Evolutionary conservation across 2,113 vertebrate genomes (phyloP).

Genomic region (Callaeas wilsoni): DNA sequence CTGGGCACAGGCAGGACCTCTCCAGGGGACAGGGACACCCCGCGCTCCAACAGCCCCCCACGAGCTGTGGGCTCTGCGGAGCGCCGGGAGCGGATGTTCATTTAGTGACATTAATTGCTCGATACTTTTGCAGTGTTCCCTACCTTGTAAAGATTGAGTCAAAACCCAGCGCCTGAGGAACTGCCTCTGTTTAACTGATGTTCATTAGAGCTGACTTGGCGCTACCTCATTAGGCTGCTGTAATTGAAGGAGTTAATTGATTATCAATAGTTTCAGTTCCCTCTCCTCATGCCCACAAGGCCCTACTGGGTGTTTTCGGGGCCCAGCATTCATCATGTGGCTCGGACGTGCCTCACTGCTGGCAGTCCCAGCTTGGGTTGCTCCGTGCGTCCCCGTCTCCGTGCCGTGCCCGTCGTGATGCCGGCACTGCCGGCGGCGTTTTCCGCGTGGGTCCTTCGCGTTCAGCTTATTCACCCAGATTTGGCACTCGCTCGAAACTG

Average conservation of each 20-base stretch:
- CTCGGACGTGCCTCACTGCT: background rate
- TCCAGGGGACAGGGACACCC: rapidly evolving
- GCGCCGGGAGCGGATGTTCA: background rate
- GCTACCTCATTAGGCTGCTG: conserved; percentile 49
- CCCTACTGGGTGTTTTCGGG: background rate
- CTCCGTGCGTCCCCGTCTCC: rapidly evolving
- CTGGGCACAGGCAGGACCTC: background rate
- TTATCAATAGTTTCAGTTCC: conserved; percentile 52
- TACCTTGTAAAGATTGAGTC: conserved; percentile 24
- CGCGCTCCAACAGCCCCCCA: rapidly evolving
- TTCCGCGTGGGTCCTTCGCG: background rate
- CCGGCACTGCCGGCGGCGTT: rapidly evolving
- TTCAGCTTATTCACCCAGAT: background rate
- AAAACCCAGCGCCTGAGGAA: conserved; percentile 7
- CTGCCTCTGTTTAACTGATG: conserved; percentile 21
- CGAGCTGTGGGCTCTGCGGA: rapidly evolving
- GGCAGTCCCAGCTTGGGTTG: background rate
- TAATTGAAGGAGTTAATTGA: conserved; percentile 65
- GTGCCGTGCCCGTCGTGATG: background rate
- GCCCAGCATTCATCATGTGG: background rate
- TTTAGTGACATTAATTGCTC: conserved; percentile 8
- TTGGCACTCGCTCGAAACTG: background rate
- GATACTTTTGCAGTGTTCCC: background rate
- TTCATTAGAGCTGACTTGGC: conserved; percentile 37
- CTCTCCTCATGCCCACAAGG: background rate